These are phyloP conservation scores for Gallinago paraguaiae DNA, from an alignment of 2,113 vertebrate genomes.

Conservation along the genomic window DNA sequence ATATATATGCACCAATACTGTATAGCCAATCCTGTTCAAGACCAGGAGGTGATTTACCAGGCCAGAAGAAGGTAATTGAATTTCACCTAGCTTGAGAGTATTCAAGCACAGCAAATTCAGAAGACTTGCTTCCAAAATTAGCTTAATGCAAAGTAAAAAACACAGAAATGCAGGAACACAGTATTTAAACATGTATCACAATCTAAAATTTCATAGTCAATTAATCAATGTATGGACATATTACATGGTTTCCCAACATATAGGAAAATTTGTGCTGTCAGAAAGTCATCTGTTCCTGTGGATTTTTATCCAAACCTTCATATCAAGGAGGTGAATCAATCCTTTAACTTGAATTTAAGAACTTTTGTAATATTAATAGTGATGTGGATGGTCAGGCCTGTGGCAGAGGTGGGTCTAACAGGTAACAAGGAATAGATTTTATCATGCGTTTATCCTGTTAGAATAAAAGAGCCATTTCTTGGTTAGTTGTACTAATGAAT, in stretches of 20 bases:
- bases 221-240: background rate
- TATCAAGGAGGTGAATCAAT: background rate
- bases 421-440: background rate
- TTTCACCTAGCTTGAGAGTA: background rate
- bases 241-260: background rate
- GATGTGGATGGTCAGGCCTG: background rate
- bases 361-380: background rate
- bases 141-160: background rate
- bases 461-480: background rate
- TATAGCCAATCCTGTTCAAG: background rate
- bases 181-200: background rate
- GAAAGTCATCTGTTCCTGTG: background rate
- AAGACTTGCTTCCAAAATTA: background rate
- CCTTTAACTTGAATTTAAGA: background rate
- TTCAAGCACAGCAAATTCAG: background rate
- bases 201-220: background rate
- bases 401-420: background rate
- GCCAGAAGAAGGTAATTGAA: background rate
- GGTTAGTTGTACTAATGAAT: background rate
- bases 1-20: background rate
- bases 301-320: background rate
- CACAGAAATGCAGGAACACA: background rate
- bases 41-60: background rate
- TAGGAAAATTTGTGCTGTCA: background rate
- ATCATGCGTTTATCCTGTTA: background rate